Base-by-base conservation (phyloP, 2,113 vertebrate genomes). In the Oplegnathus fasciatus region DNA sequence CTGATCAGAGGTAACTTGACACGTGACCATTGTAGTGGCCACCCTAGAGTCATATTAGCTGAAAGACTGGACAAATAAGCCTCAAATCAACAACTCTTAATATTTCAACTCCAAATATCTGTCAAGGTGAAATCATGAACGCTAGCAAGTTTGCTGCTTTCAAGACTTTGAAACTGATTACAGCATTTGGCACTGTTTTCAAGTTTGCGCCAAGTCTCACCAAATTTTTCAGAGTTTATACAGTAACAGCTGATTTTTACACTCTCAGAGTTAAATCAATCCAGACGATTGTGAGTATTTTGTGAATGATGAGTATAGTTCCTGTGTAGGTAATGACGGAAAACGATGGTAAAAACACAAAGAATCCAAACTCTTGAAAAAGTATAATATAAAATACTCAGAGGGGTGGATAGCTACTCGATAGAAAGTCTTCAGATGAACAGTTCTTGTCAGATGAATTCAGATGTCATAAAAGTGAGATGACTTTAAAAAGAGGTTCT, bases 401-500 rank as follows among this genome's bases (percentile, higher is more conserved):
- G 20, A 73, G 9, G 0, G 70, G 37, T 58, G 2, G 1, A 18
- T 6, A 54, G 34, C 26, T 42, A 65, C 40, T 66, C 0, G 6
- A 17, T 2, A 20, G 30, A 57, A 48, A 78, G 70, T 52, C 37
- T 61, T 46, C 5, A 9, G 10, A 80, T 42, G 42, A 69, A 85
- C 32, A 32, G 9, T 28, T 32, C 13, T 42, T 62, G 57, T 83
- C 54, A 52, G 30, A 30, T 52, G 32, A 54, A 52, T 28, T 76
- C 54, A 87, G 44, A 42, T 30, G 72, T 10, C 37, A 68, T 18
- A 54, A 58, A 40, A 50, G 32, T 37, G 14, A 74, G 26, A 73
- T 1, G 32, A 60, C 5, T 50, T 40, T 0, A 52, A 54, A 52
- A 48, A 64, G 13, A 17, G 34, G 17, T 50, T 75, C 28, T 28